Evolutionary conservation across 2,797 vertebrate genomes (phyloP).

Genomic region (Chaenodraco wilsoni): DNA sequence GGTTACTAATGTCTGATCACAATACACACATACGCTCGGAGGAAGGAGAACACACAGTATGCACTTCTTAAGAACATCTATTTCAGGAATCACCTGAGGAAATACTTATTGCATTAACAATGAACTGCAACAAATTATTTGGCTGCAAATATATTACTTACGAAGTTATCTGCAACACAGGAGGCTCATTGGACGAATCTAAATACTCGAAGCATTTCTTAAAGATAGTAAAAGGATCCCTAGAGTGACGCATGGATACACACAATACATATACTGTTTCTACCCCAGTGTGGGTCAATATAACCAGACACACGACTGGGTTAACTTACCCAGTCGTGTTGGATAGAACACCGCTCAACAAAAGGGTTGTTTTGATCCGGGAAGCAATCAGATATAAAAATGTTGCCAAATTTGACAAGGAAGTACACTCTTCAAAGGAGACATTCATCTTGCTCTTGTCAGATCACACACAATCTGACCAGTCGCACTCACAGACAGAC

Average conservation of each 20-base stretch:
- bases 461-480: too few species aligned
- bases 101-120: neutral
- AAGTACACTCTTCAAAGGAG: too few species aligned
- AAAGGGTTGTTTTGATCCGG: too few species aligned
- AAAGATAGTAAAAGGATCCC: neutral
- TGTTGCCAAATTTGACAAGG: too few species aligned
- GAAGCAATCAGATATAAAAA: too few species aligned
- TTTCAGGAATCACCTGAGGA: constrained; percentile 7
- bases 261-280: too few species aligned
- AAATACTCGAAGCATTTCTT: neutral
- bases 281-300: neutral
- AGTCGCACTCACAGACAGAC: too few species aligned
- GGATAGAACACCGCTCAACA: too few species aligned
- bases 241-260: neutral
- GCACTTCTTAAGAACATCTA: neutral
- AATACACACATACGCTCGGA: constrained; percentile 7
- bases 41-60: constrained; percentile 3
- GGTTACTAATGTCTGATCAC: constrained; percentile 48
- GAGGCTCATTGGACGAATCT: neutral
- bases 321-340: neutral
- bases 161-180: neutral
- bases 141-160: neutral
- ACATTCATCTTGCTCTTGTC: too few species aligned
- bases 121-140: constrained; percentile 3
- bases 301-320: neutral